phyloP scores from a whole-genome alignment of 2,797 vertebrate species.

The Microhierax caerulescens region DNA sequence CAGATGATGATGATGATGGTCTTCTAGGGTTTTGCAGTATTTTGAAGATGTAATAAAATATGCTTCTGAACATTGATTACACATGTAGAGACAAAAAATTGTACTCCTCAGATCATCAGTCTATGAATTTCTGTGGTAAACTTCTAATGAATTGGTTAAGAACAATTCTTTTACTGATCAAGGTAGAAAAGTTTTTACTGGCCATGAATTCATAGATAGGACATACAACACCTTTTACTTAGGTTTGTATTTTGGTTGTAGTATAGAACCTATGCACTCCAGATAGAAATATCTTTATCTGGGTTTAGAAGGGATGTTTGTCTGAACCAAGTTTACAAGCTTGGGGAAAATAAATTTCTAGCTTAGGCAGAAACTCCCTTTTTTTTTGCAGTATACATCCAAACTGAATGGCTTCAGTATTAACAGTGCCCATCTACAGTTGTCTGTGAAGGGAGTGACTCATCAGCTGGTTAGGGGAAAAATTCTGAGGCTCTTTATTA shows the following conservation, averaged over 20 bases:
- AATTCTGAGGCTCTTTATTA: background rate
- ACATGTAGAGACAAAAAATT: background rate
- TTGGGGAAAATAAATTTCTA: background rate
- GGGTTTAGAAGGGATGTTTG: background rate
- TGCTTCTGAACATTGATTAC: background rate
- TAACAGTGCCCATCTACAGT: background rate
- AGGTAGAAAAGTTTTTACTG: background rate
- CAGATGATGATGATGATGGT: background rate
- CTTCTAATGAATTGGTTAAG: background rate
- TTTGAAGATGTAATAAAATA: background rate
- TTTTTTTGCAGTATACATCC: background rate
- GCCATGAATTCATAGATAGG: background rate
- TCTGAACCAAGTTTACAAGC: background rate
- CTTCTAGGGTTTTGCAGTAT: background rate
- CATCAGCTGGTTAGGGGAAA: background rate
- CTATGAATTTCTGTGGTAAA: background rate
- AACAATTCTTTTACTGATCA: background rate
- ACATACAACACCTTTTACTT: background rate
- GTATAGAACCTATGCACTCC: background rate
- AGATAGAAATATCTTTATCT: background rate
- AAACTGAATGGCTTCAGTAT: background rate
- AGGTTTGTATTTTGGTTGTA: background rate
- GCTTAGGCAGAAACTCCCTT: background rate
- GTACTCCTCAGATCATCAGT: background rate
- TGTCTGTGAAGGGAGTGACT: background rate